Evolutionary conservation across 1,140 invertebrate species (phyloP), one percentile per base, ranked within the genome.

Genomic region (Heterodera schachtii): DNA sequence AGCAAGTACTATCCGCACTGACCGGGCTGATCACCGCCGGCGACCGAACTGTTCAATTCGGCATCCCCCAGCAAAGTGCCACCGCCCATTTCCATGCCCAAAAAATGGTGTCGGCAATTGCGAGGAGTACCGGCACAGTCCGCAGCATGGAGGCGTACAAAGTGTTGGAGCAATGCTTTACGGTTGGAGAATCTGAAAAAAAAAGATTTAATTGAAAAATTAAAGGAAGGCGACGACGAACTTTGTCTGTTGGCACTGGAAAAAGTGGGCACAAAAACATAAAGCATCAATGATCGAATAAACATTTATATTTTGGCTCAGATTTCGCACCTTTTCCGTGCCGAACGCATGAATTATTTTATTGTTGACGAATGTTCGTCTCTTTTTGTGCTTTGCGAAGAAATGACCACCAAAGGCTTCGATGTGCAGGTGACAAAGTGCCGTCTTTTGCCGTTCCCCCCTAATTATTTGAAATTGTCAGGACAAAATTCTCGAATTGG

Each of bases 321-420:
- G 2, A 97, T 99, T 89, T 96, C 94, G 16, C 95, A 94, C 84
- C 94, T 99, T 16, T 98, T 98, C 90, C 95, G 97, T 90, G 95
- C 96, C 41, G 97, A 99, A 90, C 95, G 95, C 90, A 95, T 96
- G 21, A 99, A 99, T 91, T 99, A 98, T 91, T 99, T 99, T 90
- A 98, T 99, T 87, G 92, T 99, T 0, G 97, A 98, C 91, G 94
- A 94, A 85, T 95, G 98, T 90, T 95, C 96, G 89, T 98, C 96
- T 5, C 91, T 98, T 9, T 95, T 95, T 85, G 94, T 96, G 90
- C 98, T 98, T 91, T 95, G 95, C 2, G 97, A 99, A 89, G 95
- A 94, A 89, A 96, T 99, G 84, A 93, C 97, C 86, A 90, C 93
- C 3, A 98, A 98, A 91, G 94, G 94, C 81, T 91, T 92, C 1